phyloP scores from a whole-genome alignment of 2,113 vertebrate species.

The Myotis brandtii region DNA sequence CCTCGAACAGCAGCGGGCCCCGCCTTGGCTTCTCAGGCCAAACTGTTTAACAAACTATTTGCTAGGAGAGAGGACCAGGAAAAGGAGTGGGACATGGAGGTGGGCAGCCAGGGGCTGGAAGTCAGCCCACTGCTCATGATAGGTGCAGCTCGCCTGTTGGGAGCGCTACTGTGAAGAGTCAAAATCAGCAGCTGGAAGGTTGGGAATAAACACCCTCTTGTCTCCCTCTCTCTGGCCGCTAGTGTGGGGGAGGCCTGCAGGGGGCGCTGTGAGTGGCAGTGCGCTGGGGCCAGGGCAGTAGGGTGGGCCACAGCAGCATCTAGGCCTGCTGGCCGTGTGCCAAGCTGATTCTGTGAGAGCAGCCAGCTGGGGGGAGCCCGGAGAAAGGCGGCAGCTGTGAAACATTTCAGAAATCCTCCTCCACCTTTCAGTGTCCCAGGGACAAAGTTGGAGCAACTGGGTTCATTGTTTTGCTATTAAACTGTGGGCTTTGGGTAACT shows the following conservation, averaged over 20 bases:
- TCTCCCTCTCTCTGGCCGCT: background rate
- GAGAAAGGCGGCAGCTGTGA: background rate
- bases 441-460: background rate
- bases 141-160: background rate
- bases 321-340: background rate
- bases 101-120: background rate
- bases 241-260: background rate
- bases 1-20: background rate
- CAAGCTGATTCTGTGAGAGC: background rate
- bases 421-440: background rate
- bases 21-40: background rate
- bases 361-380: background rate
- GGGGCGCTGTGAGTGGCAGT: background rate
- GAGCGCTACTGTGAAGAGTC: background rate
- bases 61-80: background rate
- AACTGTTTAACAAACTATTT: background rate
- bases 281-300: rapidly evolving
- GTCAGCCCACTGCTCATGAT: background rate
- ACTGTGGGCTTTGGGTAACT: background rate
- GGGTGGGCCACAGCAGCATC: background rate
- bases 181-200: background rate
- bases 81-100: background rate
- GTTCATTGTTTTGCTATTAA: background rate
- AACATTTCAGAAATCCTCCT: background rate
- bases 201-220: background rate